A percentile compares a stretch with the other conserved stretches of the same genome.
Evolutionary conservation across 2,113 vertebrate species (phyloP).

Genomic region (Gnathonemus echidnorhynchus): DNA sequence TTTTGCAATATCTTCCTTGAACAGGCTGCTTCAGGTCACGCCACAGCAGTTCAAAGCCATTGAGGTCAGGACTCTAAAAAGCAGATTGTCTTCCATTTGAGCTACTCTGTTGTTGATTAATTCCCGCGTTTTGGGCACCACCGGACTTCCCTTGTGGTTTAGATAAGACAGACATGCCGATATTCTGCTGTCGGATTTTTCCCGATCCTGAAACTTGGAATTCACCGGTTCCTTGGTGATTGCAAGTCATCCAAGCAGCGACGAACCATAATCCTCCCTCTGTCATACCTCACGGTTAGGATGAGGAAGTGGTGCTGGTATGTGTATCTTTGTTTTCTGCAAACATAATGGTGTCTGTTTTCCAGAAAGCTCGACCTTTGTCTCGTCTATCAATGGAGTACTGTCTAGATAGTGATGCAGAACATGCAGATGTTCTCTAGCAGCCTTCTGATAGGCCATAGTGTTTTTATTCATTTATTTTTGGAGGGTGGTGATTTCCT

Average conservation of each 20-base stretch:
- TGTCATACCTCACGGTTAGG: not conserved
- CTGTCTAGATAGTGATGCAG: not conserved
- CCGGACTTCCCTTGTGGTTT: not conserved
- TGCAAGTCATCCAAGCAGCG: not conserved
- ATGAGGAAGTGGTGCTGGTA: not conserved
- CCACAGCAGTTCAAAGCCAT: not conserved
- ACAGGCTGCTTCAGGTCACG: not conserved
- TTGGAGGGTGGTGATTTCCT: not conserved
- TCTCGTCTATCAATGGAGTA: not conserved
- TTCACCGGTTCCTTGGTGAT: not conserved
- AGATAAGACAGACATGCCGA: not conserved
- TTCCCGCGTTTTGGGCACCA: not conserved
- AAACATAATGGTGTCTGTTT: not conserved
- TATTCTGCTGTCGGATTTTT: not conserved
- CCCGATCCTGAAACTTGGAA: not conserved
- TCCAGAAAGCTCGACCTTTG: not conserved
- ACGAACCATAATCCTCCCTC: not conserved
- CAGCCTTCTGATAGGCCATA: not conserved
- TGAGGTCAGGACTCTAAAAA: not conserved
- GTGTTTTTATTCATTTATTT: not conserved
- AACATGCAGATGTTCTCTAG: not conserved
- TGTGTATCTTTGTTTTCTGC: not conserved
- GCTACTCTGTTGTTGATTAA: not conserved
- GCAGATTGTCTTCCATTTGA: not conserved
- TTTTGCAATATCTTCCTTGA: not conserved